Conservation (phyloP, 2,113 vertebrate genomes). For the Sylvietta virens region DNA sequence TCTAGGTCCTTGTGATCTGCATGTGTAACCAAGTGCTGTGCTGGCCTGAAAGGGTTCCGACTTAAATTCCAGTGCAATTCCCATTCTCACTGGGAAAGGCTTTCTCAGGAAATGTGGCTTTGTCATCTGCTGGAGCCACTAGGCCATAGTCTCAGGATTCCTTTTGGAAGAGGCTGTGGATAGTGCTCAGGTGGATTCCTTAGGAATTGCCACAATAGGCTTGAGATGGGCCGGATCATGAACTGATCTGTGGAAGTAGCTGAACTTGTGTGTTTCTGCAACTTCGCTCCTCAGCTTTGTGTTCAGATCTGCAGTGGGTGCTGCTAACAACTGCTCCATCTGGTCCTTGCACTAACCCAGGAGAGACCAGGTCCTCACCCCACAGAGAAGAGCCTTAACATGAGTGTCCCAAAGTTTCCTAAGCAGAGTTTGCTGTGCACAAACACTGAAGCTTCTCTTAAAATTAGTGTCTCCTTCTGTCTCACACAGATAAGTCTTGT, state of each 20-base stretch:
- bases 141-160: background rate
- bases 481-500: constrained; percentile 69
- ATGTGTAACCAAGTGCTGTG: constrained; percentile 10
- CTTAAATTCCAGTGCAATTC: background rate
- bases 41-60: background rate
- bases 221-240: background rate
- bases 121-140: background rate
- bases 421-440: background rate
- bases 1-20: background rate
- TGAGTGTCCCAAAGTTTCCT: background rate
- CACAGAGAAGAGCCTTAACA: background rate
- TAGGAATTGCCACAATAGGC: background rate
- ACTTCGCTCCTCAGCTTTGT: background rate
- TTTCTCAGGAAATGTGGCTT: background rate
- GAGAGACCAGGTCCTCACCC: background rate
- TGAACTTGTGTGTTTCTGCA: background rate
- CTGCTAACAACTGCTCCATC: constrained; percentile 3
- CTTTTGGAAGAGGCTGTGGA: background rate
- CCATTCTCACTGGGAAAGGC: background rate
- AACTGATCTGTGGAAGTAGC: constrained; percentile 61
- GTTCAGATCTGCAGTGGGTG: constrained; percentile 12
- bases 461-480: constrained; percentile 61
- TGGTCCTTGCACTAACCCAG: constrained; percentile 28
- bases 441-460: background rate
- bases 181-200: background rate